Conservation (phyloP, 2,888 invertebrate species). For the Lithodes maja region DNA sequence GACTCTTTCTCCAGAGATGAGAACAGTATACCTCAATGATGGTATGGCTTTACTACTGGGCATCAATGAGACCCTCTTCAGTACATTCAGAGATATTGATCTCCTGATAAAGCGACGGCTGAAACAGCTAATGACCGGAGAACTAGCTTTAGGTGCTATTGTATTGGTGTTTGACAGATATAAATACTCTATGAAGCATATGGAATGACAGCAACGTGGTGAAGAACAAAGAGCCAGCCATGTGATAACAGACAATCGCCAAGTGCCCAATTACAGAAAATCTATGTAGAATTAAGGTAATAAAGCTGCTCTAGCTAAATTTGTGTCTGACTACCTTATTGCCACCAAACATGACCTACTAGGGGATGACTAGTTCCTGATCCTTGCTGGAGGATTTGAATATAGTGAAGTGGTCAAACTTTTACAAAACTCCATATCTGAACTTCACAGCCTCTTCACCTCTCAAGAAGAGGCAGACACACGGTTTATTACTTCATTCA, state of each 20-base stretch:
- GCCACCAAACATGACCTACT: conserved; percentile 9
- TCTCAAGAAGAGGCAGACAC: conserved; percentile 2
- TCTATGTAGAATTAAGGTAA: conserved; percentile 2
- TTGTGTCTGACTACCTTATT: conserved; percentile 10
- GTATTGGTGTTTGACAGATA: background rate
- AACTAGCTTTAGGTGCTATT: background rate
- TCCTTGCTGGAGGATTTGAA: conserved; percentile 17
- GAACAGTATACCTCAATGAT: background rate
- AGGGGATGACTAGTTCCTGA: conserved; percentile 16
- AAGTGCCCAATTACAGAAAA: conserved; percentile 8
- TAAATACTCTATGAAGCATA: background rate
- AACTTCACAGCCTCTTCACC: conserved; percentile 15
- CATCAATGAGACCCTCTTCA: background rate
- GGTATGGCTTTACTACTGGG: background rate
- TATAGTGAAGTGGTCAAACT: background rate
- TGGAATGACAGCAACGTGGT: background rate
- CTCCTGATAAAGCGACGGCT: background rate
- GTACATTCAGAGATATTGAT: conserved; percentile 12
- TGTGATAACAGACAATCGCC: background rate
- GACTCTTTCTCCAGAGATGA: background rate
- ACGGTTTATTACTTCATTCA: conserved; percentile 1
- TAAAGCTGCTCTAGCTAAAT: background rate
- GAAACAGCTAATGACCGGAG: conserved; percentile 16
- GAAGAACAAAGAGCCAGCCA: background rate
- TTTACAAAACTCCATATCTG: conserved; percentile 7